These are phyloP conservation scores for Phengaris arion DNA, from an alignment of 2,888 invertebrate genomes.

Conservation along the genomic window DNA sequence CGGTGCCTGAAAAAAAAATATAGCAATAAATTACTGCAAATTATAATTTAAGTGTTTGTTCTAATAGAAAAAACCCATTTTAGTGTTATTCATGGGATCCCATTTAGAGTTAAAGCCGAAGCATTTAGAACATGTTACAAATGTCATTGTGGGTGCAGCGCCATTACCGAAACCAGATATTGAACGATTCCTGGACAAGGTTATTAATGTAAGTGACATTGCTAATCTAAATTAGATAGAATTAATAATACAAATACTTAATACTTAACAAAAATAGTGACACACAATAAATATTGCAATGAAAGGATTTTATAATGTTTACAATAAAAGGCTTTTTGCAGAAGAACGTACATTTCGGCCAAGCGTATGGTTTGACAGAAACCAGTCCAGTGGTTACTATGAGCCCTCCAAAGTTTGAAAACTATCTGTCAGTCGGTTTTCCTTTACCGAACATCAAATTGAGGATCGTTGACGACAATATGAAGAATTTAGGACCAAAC, in stretches of 20 bases:
- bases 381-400: conserved; percentile 73
- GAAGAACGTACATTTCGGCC: conserved; percentile 45
- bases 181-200: conserved; percentile 72
- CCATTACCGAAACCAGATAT: conserved; percentile 82
- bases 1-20: too few relatives aligned
- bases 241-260: too few relatives aligned
- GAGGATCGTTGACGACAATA: conserved; percentile 75
- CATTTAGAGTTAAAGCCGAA: conserved; percentile 79
- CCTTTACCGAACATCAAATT: conserved; percentile 77
- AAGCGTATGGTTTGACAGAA: conserved; percentile 84
- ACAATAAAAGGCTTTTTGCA: conserved; percentile 36
- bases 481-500: conserved; percentile 69
- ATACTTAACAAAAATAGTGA: too few relatives aligned
- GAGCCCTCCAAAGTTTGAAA: conserved; percentile 42
- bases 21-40: background rate
- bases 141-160: conserved; percentile 82
- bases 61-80: conserved; percentile 47
- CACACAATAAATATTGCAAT: too few relatives aligned
- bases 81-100: conserved; percentile 83
- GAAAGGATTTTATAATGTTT: too few relatives aligned
- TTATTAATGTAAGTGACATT: conserved; percentile 47
- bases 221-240: background rate
- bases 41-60: background rate
- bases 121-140: conserved; percentile 76
- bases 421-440: conserved; percentile 66